Evolutionary conservation across 2,888 invertebrate genomes (phyloP).

Genomic region (Euplagia quadripunctaria): DNA sequence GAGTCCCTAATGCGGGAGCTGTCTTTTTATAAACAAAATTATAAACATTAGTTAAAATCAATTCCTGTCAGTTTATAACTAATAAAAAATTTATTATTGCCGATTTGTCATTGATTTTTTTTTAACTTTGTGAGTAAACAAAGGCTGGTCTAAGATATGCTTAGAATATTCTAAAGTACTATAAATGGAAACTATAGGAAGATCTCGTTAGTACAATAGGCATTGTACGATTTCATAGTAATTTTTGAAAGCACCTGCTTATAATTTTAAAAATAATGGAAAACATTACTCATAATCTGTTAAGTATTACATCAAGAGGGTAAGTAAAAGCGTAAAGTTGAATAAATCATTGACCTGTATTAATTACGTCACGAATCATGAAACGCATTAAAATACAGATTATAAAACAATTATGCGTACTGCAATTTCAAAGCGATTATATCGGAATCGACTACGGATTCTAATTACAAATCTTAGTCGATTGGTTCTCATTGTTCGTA

Average conservation of each 20-base stretch:
- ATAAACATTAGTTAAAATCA: too few species aligned
- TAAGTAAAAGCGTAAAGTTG: constrained; percentile 34
- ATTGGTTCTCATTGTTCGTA: constrained; percentile 39
- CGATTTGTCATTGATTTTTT: too few species aligned
- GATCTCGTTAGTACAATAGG: not conserved
- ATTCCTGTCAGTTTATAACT: too few species aligned
- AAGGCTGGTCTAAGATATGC: not conserved
- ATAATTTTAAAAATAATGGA: too few species aligned
- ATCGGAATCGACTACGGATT: constrained; percentile 34
- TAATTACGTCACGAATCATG: constrained; percentile 29
- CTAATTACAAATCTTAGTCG: constrained; percentile 44
- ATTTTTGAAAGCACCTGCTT: too few species aligned
- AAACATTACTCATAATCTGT: not conserved
- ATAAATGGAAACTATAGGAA: too few species aligned
- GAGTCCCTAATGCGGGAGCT: too few species aligned
- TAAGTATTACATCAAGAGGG: constrained; percentile 27
- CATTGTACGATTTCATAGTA: not conserved
- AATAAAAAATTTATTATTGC: too few species aligned
- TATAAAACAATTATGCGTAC: constrained; percentile 33
- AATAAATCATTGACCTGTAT: constrained; percentile 25
- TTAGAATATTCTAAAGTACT: not conserved
- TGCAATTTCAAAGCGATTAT: constrained; percentile 39
- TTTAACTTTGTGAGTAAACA: not conserved
- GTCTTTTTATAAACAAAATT: too few species aligned
- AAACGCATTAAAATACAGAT: constrained; percentile 33